A percentile compares a stretch with the other conserved stretches of the same genome.
Evolutionary conservation across 1,140 invertebrate genomes (phyloP).

Genomic region (Palaemon carinicauda): DNA sequence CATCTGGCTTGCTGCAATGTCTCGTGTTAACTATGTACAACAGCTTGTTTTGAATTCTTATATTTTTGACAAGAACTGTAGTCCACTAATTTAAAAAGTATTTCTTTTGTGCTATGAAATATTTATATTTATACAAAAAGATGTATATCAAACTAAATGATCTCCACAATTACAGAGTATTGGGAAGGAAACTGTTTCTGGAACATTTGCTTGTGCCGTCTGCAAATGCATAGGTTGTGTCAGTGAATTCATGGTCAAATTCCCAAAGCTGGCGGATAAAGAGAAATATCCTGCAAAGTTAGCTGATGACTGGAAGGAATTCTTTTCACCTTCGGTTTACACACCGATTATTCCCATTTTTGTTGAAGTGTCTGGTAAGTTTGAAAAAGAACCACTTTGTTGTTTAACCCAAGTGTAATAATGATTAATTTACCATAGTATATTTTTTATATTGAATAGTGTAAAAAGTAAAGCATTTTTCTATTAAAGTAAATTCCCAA

Average conservation of each 20-base stretch:
- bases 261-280: not conserved
- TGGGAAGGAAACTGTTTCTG: constrained; percentile 7
- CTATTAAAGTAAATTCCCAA: too few relatives aligned
- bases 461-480: too few relatives aligned
- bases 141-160: not conserved
- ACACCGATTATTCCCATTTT: constrained; percentile 62
- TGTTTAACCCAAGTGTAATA: not conserved
- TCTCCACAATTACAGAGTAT: constrained; percentile 63
- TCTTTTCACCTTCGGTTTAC: constrained; percentile 64
- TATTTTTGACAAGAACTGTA: not conserved
- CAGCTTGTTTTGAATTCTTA: not conserved
- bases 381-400: not conserved
- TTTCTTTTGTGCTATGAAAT: too few relatives aligned
- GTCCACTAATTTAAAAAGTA: too few relatives aligned
- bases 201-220: constrained; percentile 24
- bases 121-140: not conserved
- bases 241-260: constrained; percentile 12
- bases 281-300: constrained; percentile 20
- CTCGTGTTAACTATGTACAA: not conserved
- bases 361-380: constrained; percentile 59
- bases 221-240: constrained; percentile 21
- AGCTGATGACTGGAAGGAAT: constrained; percentile 64
- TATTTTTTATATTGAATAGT: too few relatives aligned
- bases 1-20: too few relatives aligned
- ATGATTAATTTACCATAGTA: too few relatives aligned